A percentile compares a stretch with the other conserved stretches of the same genome.
Conservation (phyloP, 2,797 vertebrate genomes). For the Onychomys leucogaster region DNA sequence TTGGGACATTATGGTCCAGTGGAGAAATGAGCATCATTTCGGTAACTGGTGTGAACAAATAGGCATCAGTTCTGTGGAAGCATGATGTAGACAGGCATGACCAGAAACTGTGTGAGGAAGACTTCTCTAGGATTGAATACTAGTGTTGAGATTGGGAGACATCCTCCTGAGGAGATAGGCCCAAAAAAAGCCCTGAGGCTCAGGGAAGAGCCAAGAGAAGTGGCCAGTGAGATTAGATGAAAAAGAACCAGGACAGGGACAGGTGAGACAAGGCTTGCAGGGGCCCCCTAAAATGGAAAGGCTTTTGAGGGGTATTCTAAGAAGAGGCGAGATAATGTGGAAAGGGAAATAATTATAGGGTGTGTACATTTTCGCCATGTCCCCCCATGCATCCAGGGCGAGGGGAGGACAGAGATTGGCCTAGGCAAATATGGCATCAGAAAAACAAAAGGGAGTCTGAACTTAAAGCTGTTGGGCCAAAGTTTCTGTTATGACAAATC, state of each 20-base stretch:
- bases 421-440: background rate
- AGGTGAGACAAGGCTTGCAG: background rate
- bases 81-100: background rate
- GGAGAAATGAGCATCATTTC: background rate
- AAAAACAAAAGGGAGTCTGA: background rate
- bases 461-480: background rate
- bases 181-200: background rate
- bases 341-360: background rate
- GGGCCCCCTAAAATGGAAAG: background rate
- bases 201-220: background rate
- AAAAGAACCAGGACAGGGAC: background rate
- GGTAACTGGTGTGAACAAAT: background rate
- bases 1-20: background rate
- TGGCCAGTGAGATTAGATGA: background rate
- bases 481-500: background rate
- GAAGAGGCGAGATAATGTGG: background rate
- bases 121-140: too few relatives aligned
- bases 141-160: background rate
- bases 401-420: background rate
- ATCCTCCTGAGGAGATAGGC: background rate
- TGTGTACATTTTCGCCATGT: background rate
- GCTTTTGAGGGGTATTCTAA: background rate
- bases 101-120: background rate
- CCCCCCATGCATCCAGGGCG: background rate
- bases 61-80: background rate